Base-by-base conservation (phyloP, 2,888 invertebrate genomes). In the Luperina testacea region DNA sequence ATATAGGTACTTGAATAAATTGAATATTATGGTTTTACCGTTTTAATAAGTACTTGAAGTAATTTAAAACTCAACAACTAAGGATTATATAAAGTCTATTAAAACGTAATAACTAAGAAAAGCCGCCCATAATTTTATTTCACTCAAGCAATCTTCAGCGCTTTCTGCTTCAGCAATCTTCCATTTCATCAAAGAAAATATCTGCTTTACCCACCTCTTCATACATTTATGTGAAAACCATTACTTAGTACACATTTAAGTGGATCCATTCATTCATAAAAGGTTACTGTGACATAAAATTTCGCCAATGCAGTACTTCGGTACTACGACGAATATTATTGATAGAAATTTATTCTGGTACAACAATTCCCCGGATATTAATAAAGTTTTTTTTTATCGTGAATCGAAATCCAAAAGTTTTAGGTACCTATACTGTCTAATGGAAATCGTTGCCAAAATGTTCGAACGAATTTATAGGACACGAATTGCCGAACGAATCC, bases 251-350 rank as follows among this genome's bases (percentile, higher is more conserved):
- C 83, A 79, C 51, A 78, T 81, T 75, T 82, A 81, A 88, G 84
- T 88, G 87, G 79, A 88, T 82, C 84, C 88, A 78, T 84, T 88
- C 88, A 88, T 77, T 78, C 84, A 87, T 87, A 78, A 88, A 88
- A 88, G 87, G 87, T 80, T 87, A 77, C 72, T 72, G 78, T 81
- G 78, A 81, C 77, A 87, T 79, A 73, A 72, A 88, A 74, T 71
- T 75, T 78, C 38, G 65, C 68, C 63, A 84, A 77, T 72, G 75
- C 76, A 78, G 70, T 77, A 76, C 68, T 53, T 77, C 75, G 75
- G 74, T 77, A 74, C 73, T 53, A 72, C 48, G 13, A 67, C 27
- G 51, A 74, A 74, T 72, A 71, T 68, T n/a, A 27, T 53, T 64
- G 70, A 64, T 72, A 75, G 8, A 65, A 61, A 27, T 24, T n/a